Evolutionary conservation across 2,888 invertebrate species (phyloP).

Genomic region (Oscheius sp.): DNA sequence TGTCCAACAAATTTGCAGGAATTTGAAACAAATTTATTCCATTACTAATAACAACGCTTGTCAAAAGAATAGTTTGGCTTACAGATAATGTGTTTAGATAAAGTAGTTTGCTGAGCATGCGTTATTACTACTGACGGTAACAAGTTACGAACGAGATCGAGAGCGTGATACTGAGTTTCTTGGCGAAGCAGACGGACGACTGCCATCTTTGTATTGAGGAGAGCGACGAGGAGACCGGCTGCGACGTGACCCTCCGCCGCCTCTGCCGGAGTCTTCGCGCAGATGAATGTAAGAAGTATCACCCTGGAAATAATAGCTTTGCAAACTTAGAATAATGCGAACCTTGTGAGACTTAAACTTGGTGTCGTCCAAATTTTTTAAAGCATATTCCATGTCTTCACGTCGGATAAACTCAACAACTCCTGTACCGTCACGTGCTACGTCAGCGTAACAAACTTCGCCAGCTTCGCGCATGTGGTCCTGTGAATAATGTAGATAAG

Average conservation of each 20-base stretch:
- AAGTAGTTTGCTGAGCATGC: not conserved
- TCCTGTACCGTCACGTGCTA: constrained; percentile 97
- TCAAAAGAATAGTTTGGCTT: too few species aligned
- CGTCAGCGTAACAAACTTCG: constrained; percentile 98
- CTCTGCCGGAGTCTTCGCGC: constrained; percentile 81
- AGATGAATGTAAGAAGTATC: constrained; percentile 96
- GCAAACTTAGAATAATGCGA: not conserved
- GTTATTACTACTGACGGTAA: not conserved
- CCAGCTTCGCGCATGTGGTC: constrained; percentile 97
- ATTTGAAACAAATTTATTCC: too few species aligned
- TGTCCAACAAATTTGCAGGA: too few species aligned
- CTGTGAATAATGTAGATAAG: not conserved
- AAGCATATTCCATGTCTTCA: constrained; percentile 99
- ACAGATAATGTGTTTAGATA: not conserved
- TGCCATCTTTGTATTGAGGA: constrained; percentile 46
- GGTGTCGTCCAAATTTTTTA: constrained; percentile 96
- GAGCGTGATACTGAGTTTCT: too few species aligned
- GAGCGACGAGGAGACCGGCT: constrained; percentile 45
- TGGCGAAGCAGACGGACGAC: constrained; percentile 42
- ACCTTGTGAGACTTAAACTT: constrained; percentile 98
- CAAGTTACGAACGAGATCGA: constrained; percentile 38
- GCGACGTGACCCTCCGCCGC: constrained; percentile 76
- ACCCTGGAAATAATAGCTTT: constrained; percentile 77
- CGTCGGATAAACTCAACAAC: constrained; percentile 95
- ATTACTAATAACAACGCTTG: too few species aligned